Evolutionary conservation across 2,113 vertebrate species (phyloP), one percentile per base, ranked within the genome.

Genomic region (Myotis davidii): DNA sequence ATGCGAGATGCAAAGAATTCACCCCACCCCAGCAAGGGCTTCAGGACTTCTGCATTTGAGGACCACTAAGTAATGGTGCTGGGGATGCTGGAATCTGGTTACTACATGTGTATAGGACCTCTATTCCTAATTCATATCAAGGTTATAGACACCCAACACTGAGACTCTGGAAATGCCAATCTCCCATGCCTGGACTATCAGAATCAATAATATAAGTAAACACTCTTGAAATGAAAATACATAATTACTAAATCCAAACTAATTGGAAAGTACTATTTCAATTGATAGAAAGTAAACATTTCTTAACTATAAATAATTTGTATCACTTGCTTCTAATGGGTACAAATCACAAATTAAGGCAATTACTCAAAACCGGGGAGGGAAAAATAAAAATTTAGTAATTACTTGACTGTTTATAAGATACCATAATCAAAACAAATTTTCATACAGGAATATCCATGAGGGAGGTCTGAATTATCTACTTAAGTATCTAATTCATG

Each of bases 251-350:
- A 64, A 92, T 85, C 86, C 21, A 72, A 91, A 92, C 34, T 84
- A 83, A 92, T 16, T 85, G 81, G 1, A 95, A 92, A 95, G 37
- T 37, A 73, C 18, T 95, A 29, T 74, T 96, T 94, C 77, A 96
- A 88, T 0, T 65, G 16, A 93, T 3, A 93, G 23, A 72, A 67
- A 84, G n/a, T 45, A 84, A 93, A 42, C n/a, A 82, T n/a, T 76
- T 82, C 25, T 61, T 52, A 93, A 77, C 34, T 89, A 70, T 29
- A 90, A 95, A 45, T 70, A 91, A 94, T 73, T 50, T 86, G 9
- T 65, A 64, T 56, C 56, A 82, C 34, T 78, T 91, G 37, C 50
- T 83, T 52, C 11, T 88, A 76, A 76, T 39, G 39, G 39, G 13
- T 77, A 39, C 45, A 95, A 94, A 96, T 89, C 42, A 88, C 34